phyloP scores from a whole-genome alignment of 1,140 invertebrate species.

The Drosophila ambigua region DNA sequence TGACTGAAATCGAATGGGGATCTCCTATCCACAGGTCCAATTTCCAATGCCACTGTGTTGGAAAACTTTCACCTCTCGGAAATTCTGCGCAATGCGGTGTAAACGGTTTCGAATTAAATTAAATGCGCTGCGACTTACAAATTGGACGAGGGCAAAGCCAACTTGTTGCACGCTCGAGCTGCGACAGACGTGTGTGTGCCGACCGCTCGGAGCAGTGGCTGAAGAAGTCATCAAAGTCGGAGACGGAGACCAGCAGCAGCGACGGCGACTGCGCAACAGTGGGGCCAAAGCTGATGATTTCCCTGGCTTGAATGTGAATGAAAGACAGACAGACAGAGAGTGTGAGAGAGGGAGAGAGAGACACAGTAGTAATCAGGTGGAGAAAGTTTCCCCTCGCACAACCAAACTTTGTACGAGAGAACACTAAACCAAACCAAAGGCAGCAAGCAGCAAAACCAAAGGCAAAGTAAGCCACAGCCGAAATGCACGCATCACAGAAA shows the following conservation, averaged over 20 bases:
- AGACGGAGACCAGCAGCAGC: conserved; percentile 9
- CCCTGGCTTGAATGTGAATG: conserved; percentile 26
- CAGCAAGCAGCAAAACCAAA: neutral
- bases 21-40: conserved; percentile 8
- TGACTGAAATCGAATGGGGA: no score
- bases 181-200: conserved; percentile 63
- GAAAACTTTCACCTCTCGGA: conserved; percentile 65
- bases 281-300: conserved; percentile 45
- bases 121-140: conserved; percentile 36
- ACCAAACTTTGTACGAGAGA: conserved; percentile 64
- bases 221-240: conserved; percentile 33
- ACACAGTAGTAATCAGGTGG: conserved; percentile 43
- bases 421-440: conserved; percentile 21
- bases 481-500: conserved; percentile 49
- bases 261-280: conserved; percentile 11
- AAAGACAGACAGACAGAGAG: conserved; percentile 24
- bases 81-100: conserved; percentile 64
- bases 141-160: conserved; percentile 55
- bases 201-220: conserved; percentile 18
- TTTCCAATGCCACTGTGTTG: conserved; percentile 52
- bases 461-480: conserved; percentile 48
- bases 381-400: conserved; percentile 68
- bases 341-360: conserved; percentile 14
- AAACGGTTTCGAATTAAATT: conserved; percentile 36
- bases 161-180: conserved; percentile 78